Evolutionary conservation across 2,113 vertebrate genomes (phyloP).

Genomic region (Notarius lentiginosus): DNA sequence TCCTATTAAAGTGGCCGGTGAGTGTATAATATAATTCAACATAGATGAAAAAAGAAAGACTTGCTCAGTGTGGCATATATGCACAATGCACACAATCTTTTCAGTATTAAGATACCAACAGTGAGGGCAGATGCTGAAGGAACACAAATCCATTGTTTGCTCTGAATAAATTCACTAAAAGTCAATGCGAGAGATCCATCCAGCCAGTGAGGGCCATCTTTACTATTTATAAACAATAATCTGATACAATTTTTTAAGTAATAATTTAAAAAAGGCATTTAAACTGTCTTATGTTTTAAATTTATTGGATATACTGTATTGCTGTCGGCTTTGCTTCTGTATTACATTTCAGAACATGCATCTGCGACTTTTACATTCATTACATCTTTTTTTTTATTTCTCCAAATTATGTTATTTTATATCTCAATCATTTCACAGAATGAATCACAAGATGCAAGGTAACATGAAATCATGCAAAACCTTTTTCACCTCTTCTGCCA

Average conservation of each 20-base stretch:
- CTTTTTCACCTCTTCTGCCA: slow-evolving; percentile 12
- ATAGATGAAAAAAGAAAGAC: not conserved
- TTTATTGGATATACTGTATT: too few relatives aligned
- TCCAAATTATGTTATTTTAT: not conserved
- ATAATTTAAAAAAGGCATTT: not conserved
- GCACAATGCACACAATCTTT: not conserved
- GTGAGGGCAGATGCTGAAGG: not conserved
- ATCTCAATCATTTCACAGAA: not conserved
- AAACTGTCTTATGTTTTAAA: not conserved
- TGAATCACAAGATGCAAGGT: slow-evolving; percentile 14
- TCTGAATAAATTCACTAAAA: slow-evolving; percentile 18
- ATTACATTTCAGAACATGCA: slow-evolving; percentile 8
- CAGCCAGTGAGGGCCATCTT: not conserved
- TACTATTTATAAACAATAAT: not conserved
- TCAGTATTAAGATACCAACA: slow-evolving; percentile 11
- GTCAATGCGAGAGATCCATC: slow-evolving; percentile 1
- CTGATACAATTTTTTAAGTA: not conserved
- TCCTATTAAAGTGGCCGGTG: too few relatives aligned
- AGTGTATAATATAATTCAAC: not conserved
- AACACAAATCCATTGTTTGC: not conserved
- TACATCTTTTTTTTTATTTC: not conserved
- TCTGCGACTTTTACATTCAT: not conserved
- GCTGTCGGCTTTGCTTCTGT: too few relatives aligned
- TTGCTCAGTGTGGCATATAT: not conserved
- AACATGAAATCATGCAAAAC: not conserved